These are phyloP conservation scores for Rhysida immarginata DNA, from an alignment of 1,140 invertebrate species.

Conservation along the genomic window DNA sequence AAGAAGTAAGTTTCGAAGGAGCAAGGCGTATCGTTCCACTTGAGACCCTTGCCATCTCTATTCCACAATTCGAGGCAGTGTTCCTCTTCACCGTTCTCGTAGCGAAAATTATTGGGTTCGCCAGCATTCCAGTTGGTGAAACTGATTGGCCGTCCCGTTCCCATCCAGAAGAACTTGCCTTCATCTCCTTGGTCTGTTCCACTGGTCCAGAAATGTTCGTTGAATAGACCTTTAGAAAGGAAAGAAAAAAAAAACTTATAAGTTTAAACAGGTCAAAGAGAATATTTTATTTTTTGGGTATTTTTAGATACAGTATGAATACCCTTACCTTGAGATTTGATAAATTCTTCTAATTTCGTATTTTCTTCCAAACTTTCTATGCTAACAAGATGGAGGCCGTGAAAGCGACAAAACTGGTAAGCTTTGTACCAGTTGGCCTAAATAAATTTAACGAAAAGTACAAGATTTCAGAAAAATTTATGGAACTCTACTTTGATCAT, in stretches of 20 bases:
- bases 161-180: slow-evolving; percentile 71
- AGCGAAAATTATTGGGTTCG: slow-evolving; percentile 61
- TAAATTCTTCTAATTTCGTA: slow-evolving; percentile 65
- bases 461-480: no score
- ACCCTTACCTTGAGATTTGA: slow-evolving; percentile 54
- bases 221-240: slow-evolving; percentile 48
- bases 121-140: slow-evolving; percentile 83
- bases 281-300: background rate
- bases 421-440: slow-evolving; percentile 85
- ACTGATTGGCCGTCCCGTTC: slow-evolving; percentile 66
- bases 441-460: no score
- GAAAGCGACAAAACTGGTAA: slow-evolving; percentile 76
- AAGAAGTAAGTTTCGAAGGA: slow-evolving; percentile 84
- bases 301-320: background rate
- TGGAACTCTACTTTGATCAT: background rate
- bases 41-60: slow-evolving; percentile 45
- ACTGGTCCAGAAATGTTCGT: slow-evolving; percentile 84
- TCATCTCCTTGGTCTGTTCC: slow-evolving; percentile 57
- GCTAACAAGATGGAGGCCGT: slow-evolving; percentile 78
- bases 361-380: slow-evolving; percentile 78
- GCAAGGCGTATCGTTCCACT: slow-evolving; percentile 85
- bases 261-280: background rate
- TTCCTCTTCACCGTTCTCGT: slow-evolving; percentile 82
- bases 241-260: slow-evolving; percentile 9
- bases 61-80: slow-evolving; percentile 83